Conservation (phyloP, 2,888 invertebrate species). For the Mycalesis mineus region DNA sequence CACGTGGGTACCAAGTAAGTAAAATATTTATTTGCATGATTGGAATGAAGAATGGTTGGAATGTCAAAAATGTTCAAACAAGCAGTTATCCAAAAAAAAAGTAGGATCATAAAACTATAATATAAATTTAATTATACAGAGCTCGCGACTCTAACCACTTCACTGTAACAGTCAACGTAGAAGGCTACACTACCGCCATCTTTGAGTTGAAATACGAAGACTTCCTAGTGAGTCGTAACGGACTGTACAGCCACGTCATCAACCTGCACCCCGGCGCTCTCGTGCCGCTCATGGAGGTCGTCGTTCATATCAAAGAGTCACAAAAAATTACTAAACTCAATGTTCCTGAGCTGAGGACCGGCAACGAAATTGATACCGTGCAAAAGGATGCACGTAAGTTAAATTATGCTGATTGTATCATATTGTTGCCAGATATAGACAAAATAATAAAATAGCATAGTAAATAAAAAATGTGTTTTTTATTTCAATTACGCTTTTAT, state of each 20-base stretch:
- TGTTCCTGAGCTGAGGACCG: conserved; percentile 81
- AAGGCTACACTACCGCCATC: conserved; percentile 77
- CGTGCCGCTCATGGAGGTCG: background rate
- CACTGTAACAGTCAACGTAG: conserved; percentile 72
- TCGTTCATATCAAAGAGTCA: conserved; percentile 77
- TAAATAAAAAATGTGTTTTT: too few species aligned
- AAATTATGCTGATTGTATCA: too few species aligned
- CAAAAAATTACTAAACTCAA: conserved; percentile 78
- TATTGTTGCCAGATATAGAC: too few species aligned
- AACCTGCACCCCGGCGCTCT: background rate
- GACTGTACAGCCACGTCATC: conserved; percentile 81
- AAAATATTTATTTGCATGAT: background rate
- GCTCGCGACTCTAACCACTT: conserved; percentile 81
- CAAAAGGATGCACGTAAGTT: conserved; percentile 65
- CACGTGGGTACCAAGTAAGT: conserved; percentile 75
- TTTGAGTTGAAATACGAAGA: conserved; percentile 82
- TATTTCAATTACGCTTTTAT: background rate
- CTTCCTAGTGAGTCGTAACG: background rate
- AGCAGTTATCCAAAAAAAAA: too few species aligned
- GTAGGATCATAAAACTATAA: too few species aligned
- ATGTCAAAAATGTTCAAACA: too few species aligned
- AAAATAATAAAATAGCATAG: too few species aligned
- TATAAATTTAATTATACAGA: conserved; percentile 49
- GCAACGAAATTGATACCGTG: conserved; percentile 80
- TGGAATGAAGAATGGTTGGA: too few species aligned